Evolutionary conservation across 2,888 invertebrate genomes (phyloP).

Genomic region (Ophioninae sp.): DNA sequence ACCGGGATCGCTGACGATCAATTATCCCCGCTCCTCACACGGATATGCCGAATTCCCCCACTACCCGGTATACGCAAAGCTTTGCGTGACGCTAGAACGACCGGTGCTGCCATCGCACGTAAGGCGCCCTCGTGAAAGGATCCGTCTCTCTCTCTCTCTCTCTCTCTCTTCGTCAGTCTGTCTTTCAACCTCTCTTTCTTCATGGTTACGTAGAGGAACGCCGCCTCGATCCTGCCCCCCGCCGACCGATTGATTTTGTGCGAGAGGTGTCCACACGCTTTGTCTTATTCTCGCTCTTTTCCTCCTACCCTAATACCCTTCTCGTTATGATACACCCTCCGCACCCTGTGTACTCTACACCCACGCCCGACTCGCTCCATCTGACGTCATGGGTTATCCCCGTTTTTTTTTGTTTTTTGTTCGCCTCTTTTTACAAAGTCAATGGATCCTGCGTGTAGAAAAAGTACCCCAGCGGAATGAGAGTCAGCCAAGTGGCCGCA

Average conservation of each 20-base stretch:
- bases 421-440: background rate
- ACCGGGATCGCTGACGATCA: conserved; percentile 38
- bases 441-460: background rate
- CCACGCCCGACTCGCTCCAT: conserved; percentile 11
- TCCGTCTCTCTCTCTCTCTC: conserved; percentile 1
- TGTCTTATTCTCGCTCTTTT: conserved; percentile 35
- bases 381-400: conserved; percentile 32
- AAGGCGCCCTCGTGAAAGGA: conserved; percentile 14
- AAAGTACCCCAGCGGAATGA: background rate
- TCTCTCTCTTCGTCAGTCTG: conserved; percentile 1
- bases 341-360: conserved; percentile 1
- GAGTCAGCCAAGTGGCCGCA: background rate
- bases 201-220: conserved; percentile 16
- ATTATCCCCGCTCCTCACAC: conserved; percentile 4
- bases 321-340: conserved; percentile 22
- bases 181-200: background rate
- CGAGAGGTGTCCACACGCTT: conserved; percentile 49
- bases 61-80: background rate
- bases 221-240: conserved; percentile 42
- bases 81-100: conserved; percentile 6
- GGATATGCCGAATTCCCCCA: conserved; percentile 2
- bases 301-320: background rate
- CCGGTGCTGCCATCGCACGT: conserved; percentile 40
- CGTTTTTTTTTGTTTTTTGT: background rate
- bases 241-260: conserved; percentile 62